Evolutionary conservation across 1,140 invertebrate species (phyloP).

Genomic region (Drosophila obscura): DNA sequence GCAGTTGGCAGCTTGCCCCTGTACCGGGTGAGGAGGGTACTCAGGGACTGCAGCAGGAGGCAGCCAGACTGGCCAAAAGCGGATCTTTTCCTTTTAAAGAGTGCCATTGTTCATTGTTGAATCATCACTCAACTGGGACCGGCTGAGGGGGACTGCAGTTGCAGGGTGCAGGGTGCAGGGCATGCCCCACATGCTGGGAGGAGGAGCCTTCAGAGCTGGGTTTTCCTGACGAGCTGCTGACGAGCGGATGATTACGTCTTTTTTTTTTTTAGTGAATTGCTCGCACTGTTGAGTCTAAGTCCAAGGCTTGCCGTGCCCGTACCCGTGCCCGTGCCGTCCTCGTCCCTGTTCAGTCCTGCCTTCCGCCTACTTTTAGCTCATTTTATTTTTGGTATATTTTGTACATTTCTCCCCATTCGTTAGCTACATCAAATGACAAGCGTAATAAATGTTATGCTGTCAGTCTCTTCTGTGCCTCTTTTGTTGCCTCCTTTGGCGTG

Average conservation of each 20-base stretch:
- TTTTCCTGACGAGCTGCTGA: slow-evolving; percentile 66
- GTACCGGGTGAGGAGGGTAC: not conserved
- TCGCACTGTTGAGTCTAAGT: slow-evolving; percentile 38
- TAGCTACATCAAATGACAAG: slow-evolving; percentile 72
- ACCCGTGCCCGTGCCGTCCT: no score
- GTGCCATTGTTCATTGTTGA: slow-evolving; percentile 79
- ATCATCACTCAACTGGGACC: slow-evolving; percentile 65
- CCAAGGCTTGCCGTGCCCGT: not conserved
- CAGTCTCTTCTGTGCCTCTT: slow-evolving; percentile 59
- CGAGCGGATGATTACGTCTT: slow-evolving; percentile 73
- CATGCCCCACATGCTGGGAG: slow-evolving; percentile 51
- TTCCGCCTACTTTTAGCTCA: slow-evolving; percentile 51
- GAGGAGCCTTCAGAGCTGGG: not conserved
- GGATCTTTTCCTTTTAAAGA: slow-evolving; percentile 52
- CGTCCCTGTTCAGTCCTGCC: slow-evolving; percentile 3
- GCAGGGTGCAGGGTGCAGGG: slow-evolving; percentile 37
- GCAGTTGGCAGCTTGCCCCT: slow-evolving; percentile 23
- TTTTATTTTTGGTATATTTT: slow-evolving; percentile 62
- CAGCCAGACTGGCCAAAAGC: slow-evolving; percentile 31
- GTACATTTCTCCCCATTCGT: slow-evolving; percentile 30
- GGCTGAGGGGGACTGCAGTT: slow-evolving; percentile 33
- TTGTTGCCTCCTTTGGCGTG: slow-evolving; percentile 71
- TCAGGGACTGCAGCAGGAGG: no score
- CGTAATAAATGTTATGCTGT: slow-evolving; percentile 82
- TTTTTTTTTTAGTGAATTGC: slow-evolving; percentile 67